These are phyloP conservation scores for Azorinus chamasolen DNA, from an alignment of 2,888 invertebrate genomes.

Conservation along the genomic window DNA sequence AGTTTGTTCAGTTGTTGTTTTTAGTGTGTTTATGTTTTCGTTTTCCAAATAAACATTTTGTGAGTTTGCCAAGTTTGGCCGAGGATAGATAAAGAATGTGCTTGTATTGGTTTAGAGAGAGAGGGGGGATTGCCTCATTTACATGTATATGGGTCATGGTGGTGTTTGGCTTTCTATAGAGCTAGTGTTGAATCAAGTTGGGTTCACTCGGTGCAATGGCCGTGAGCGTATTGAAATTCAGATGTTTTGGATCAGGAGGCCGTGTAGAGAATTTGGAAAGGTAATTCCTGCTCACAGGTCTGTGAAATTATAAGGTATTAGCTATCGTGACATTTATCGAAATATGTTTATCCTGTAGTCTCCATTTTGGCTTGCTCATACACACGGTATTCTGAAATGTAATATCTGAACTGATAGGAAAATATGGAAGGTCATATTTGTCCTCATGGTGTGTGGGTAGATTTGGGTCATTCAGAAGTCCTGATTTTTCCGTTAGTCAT, in stretches of 20 bases:
- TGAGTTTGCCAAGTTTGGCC: not conserved
- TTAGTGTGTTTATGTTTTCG: not conserved
- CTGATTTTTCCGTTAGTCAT: no score
- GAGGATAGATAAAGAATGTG: not conserved
- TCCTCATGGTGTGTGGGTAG: no score
- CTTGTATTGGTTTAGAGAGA: not conserved
- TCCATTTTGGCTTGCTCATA: no score
- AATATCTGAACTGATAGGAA: no score
- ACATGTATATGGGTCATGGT: conserved; percentile 52
- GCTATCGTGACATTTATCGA: conserved; percentile 12
- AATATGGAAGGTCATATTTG: no score
- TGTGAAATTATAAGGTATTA: conserved; percentile 59
- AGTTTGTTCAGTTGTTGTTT: no score
- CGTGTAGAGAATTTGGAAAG: conserved; percentile 36
- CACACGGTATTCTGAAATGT: no score
- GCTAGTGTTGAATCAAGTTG: conserved; percentile 33
- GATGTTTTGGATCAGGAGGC: conserved; percentile 17
- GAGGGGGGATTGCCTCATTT: conserved; percentile 33
- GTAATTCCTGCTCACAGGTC: conserved; percentile 48
- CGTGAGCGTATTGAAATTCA: conserved; percentile 4
- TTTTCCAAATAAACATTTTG: conserved; percentile 13
- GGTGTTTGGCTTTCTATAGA: conserved; percentile 8
- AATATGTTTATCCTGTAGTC: no score
- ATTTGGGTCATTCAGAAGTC: no score
- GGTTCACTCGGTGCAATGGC: conserved; percentile 57